A percentile compares a stretch with the other conserved stretches of the same genome.
Conservation (phyloP, 2,888 invertebrate genomes). For the Subacronicta megacephala region DNA sequence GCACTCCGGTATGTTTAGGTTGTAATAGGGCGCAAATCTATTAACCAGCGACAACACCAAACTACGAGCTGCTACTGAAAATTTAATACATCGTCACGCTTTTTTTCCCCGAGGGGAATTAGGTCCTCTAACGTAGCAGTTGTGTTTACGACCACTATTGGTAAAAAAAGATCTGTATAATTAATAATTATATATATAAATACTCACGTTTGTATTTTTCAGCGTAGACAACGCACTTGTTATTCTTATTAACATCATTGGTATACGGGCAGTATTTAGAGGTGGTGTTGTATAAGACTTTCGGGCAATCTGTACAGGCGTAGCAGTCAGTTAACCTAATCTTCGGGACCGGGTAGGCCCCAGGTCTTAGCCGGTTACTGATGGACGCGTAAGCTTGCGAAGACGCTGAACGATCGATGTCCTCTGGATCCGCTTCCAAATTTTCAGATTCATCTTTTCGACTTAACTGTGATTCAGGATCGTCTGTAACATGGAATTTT, state of each 20-base stretch:
- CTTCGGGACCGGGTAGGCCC: background rate
- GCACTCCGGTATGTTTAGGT: no score
- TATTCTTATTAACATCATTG: constrained; percentile 58
- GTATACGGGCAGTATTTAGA: constrained; percentile 68
- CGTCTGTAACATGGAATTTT: constrained; percentile 37
- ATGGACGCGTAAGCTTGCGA: constrained; percentile 23
- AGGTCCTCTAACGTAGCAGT: no score
- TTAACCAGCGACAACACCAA: no score
- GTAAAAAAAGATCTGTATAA: no score
- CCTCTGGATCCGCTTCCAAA: constrained; percentile 24
- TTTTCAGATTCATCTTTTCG: constrained; percentile 33
- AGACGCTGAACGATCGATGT: constrained; percentile 32
- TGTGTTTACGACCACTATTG: no score
- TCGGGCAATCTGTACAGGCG: constrained; percentile 72
- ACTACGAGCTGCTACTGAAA: no score
- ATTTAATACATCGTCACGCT: no score
- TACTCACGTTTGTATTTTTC: constrained; percentile 75
- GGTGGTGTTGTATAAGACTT: constrained; percentile 58
- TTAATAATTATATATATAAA: no score
- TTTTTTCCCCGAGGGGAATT: no score
- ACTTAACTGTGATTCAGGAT: constrained; percentile 27
- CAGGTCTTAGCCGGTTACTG: constrained; percentile 15
- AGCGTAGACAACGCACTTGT: constrained; percentile 72
- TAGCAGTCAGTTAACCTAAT: constrained; percentile 62
- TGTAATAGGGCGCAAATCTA: no score